Base-by-base conservation (phyloP, 37 sponge, comb jelly and placozoan species). In the Lycopodina hypogea region DNA sequence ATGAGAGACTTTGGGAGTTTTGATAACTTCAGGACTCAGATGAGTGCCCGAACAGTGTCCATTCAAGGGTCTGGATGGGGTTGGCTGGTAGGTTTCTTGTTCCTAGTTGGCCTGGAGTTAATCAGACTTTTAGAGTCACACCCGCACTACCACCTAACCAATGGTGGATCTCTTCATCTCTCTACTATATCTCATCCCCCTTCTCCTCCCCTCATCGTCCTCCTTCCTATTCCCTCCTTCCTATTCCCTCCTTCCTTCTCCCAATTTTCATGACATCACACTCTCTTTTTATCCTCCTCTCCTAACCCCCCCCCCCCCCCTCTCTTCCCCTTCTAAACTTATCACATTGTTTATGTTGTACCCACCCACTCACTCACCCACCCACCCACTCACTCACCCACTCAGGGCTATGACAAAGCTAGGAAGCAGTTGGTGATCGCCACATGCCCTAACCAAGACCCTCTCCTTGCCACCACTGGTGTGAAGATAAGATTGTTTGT, bases 31-130 rank as follows among this genome's bases (percentile, higher is more conserved):
- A 82, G 78, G 67, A 51, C 84, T 19, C 76, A 88, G 42, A 41
- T 98, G 78, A 71, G 87, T 26, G 83, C 94, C 26, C 80, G 77
- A 28, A 78, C 93, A 1, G 70, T 91, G 0, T 86, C 73, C 51
- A 84, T 98, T 29, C 96, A 97, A 69, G 94, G 99, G 21, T 95
- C 96, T 36, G 99, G 99, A 68, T 97, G 99, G 99, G 94, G 87
- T 0, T 97, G 99, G 99, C 82, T 97, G 86, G 97, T 96, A 63
- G 76, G 63, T 50, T 42, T 23, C 19, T 51, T 30, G 29, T 12
- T 9, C n/a, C n/a, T n/a, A n/a, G n/a, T n/a, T n/a, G n/a, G n/a
- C n/a, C 21, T 75, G 56, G 0, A 18, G 22, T 73, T 61, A 56
- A 74, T 9, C 39, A 26, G 14, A 37, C 59, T 92, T 92, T 87